These are phyloP conservation scores for Nothocercus nigrocapillus DNA, from an alignment of 2,113 vertebrate species.

Conservation along the genomic window DNA sequence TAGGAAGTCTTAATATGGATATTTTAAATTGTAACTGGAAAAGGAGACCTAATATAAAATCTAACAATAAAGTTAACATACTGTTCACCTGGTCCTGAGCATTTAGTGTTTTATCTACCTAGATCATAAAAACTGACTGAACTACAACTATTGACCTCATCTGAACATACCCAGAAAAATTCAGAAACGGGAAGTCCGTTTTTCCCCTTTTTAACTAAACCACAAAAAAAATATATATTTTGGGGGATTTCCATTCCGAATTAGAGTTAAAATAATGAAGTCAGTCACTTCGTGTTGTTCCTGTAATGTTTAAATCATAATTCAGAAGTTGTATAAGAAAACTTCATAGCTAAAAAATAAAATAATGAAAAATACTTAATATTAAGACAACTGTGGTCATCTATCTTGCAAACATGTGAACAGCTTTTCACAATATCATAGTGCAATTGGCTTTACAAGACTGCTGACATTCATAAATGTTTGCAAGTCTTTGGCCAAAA, in stretches of 20 bases:
- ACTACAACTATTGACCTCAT: neutral
- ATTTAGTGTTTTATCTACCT: neutral
- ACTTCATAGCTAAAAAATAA: neutral
- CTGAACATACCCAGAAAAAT: neutral
- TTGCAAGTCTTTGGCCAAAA: neutral
- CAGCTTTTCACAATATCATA: neutral
- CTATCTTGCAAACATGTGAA: neutral
- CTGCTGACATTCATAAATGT: neutral
- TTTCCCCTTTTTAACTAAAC: neutral
- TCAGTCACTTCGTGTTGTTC: neutral
- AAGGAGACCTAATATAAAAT: neutral
- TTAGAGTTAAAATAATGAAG: neutral
- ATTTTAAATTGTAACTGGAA: neutral
- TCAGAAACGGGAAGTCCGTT: neutral
- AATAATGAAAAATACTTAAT: neutral
- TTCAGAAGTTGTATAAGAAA: neutral
- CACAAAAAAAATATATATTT: neutral
- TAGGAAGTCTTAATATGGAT: neutral
- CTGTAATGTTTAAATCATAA: neutral
- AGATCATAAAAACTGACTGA: neutral
- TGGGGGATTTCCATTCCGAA: neutral
- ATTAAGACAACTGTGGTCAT: neutral
- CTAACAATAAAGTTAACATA: neutral
- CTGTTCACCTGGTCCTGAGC: accelerated
- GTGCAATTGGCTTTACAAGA: neutral